Conservation (phyloP, 2,797 vertebrate genomes). For the Lacerta viridis region DNA sequence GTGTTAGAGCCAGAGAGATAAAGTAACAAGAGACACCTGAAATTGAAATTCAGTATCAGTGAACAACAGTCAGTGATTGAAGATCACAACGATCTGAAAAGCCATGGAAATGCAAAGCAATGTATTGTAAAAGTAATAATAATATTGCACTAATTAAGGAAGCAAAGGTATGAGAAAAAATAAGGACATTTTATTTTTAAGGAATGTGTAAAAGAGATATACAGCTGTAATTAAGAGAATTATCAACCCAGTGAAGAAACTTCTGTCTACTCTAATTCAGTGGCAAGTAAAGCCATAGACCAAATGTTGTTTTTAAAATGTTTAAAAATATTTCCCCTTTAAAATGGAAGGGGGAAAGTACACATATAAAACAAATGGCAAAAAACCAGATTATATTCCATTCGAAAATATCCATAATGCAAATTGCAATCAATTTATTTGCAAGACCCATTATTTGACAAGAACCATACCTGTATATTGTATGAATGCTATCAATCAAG, state of each 20-base stretch:
- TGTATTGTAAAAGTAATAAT: no score
- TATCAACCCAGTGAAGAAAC: not conserved
- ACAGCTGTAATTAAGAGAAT: not conserved
- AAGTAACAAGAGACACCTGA: no score
- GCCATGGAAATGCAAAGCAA: no score
- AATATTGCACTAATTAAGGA: no score
- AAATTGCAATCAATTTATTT: not conserved
- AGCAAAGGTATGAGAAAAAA: no score
- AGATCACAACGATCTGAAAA: no score
- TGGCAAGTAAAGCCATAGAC: not conserved
- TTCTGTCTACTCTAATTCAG: not conserved
- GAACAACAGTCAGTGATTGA: no score
- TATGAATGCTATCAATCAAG: not conserved
- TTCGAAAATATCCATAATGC: not conserved
- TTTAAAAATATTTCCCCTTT: not conserved
- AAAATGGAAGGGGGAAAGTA: not conserved
- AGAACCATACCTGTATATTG: not conserved
- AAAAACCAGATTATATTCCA: not conserved
- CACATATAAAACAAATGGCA: not conserved
- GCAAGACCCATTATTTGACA: not conserved
- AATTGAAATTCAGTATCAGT: no score
- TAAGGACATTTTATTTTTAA: no score
- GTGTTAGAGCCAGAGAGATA: not conserved
- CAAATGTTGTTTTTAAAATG: not conserved
- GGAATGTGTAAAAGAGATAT: not conserved